phyloP scores from a whole-genome alignment of 2,797 vertebrate species.

The Leucoraja ocellata region DNA sequence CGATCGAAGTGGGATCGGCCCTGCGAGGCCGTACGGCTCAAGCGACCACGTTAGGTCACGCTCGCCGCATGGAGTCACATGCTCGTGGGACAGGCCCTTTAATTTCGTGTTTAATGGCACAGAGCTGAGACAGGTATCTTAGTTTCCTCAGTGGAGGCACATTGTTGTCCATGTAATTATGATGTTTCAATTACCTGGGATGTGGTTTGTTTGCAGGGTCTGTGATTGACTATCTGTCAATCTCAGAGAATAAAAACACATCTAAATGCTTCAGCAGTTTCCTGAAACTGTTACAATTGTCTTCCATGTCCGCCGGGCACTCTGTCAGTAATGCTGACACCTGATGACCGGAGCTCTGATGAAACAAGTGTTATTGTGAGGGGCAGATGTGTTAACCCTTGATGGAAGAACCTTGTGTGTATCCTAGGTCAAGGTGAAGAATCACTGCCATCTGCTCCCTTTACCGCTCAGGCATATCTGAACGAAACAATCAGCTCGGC shows the following conservation, averaged over 20 bases:
- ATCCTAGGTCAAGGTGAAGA: slow-evolving; percentile 53
- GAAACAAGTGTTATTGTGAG: slow-evolving; percentile 41
- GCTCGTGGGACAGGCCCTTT: too few relatives aligned
- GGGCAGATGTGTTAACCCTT: slow-evolving; percentile 34
- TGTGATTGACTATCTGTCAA: slow-evolving; percentile 29
- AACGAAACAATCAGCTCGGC: not conserved
- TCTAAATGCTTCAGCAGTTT: slow-evolving; percentile 25
- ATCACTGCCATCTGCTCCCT: slow-evolving; percentile 50
- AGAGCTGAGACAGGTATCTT: not conserved
- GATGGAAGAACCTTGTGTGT: slow-evolving; percentile 30
- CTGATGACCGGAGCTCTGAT: slow-evolving; percentile 43
- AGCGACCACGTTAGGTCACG: too few relatives aligned
- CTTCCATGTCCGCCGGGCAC: slow-evolving; percentile 42
- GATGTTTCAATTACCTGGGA: not conserved
- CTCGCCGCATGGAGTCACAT: too few relatives aligned
- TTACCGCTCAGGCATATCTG: slow-evolving; percentile 42
- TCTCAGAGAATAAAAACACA: slow-evolving; percentile 41
- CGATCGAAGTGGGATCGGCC: too few relatives aligned
- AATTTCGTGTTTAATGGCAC: not conserved
- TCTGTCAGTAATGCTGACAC: slow-evolving; percentile 47
- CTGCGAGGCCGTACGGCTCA: too few relatives aligned
- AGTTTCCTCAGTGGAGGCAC: not conserved
- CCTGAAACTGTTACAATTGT: not conserved
- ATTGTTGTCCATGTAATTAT: not conserved
- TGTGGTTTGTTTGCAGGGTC: slow-evolving; percentile 45